Percentiles rank a stretch among this genome's conserved stretches.
These are phyloP conservation scores for Propithecus coquereli DNA, from an alignment of 2,113 vertebrate species.

Conservation along the genomic window DNA sequence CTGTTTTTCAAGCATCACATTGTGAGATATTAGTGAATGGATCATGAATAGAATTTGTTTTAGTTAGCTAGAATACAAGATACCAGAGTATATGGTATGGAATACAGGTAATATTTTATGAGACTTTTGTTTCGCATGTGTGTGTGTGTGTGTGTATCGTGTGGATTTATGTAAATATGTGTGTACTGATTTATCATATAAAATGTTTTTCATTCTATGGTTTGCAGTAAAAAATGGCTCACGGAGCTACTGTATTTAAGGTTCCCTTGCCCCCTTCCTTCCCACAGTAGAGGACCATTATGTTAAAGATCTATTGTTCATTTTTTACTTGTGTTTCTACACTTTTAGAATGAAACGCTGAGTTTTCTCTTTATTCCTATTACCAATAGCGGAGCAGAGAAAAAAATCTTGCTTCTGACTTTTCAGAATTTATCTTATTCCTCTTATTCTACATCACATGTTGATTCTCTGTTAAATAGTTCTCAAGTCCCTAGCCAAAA, in stretches of 20 bases:
- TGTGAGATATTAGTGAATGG: not conserved
- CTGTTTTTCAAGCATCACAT: not conserved
- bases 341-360: not conserved
- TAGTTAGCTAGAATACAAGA: not conserved
- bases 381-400: not conserved
- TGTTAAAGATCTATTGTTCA: not conserved
- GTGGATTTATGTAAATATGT: not conserved
- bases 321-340: not conserved
- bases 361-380: not conserved
- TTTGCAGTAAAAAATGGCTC: not conserved
- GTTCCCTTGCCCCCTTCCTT: not conserved
- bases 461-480: not conserved
- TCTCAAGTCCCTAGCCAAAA: not conserved
- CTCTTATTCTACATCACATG: not conserved
- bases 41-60: not conserved
- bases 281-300: not conserved
- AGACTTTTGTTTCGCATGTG: not conserved
- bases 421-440: constrained; percentile 1
- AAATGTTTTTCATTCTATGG: not conserved
- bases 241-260: not conserved
- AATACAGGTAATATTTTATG: not conserved
- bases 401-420: not conserved
- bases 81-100: not conserved
- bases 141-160: not conserved
- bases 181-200: not conserved